Evolutionary conservation across 2,888 invertebrate genomes (phyloP).

Genomic region (Mylabris sibirica): DNA sequence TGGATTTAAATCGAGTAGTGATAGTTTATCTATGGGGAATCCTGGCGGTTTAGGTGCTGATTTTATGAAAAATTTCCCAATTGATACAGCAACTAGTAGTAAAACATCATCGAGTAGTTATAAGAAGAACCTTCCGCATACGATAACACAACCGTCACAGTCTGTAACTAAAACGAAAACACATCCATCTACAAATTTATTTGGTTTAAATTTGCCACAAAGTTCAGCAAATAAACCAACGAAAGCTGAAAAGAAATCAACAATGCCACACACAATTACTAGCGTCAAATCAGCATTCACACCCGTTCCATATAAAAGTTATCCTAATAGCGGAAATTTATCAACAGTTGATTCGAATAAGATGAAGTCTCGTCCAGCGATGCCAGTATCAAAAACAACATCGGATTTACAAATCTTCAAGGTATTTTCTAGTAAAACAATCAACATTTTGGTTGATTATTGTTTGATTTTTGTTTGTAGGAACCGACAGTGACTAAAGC

Average conservation of each 20-base stretch:
- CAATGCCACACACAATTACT: background rate
- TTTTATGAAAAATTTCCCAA: conserved; percentile 40
- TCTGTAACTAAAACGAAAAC: background rate
- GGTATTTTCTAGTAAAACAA: background rate
- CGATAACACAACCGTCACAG: conserved; percentile 36
- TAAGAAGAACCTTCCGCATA: conserved; percentile 36
- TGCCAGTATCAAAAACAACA: background rate
- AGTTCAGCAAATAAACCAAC: background rate
- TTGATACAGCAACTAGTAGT: conserved; percentile 33
- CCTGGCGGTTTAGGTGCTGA: conserved; percentile 36
- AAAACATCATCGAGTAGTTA: conserved; percentile 23
- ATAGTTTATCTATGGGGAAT: conserved; percentile 34
- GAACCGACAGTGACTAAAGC: conserved; percentile 27
- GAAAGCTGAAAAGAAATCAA: background rate
- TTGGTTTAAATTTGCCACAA: background rate
- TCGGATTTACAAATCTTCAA: background rate
- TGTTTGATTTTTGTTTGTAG: conserved; percentile 7
- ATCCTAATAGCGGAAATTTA: background rate
- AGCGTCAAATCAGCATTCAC: background rate
- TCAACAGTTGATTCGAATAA: background rate
- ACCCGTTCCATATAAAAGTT: background rate
- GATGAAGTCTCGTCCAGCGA: background rate
- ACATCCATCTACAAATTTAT: background rate
- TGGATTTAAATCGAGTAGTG: conserved; percentile 36
- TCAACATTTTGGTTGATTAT: background rate